phyloP scores from a whole-genome alignment of 2,113 vertebrate species.

The Ctenodactylus gundi region DNA sequence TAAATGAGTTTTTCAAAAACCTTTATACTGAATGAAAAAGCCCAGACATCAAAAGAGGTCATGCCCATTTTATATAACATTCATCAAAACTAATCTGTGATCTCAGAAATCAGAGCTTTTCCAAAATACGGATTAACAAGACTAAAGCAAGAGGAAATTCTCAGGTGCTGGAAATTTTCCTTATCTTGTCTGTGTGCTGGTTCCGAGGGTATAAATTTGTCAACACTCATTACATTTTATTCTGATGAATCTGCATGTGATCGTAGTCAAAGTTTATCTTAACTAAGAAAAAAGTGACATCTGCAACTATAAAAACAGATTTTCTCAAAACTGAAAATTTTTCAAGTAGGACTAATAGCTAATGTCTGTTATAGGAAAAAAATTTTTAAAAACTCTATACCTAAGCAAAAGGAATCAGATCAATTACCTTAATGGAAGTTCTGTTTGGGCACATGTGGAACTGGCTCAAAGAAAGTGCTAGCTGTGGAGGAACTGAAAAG shows the following conservation, averaged over 20 bases:
- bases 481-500: no score
- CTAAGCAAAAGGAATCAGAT: background rate
- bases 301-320: background rate
- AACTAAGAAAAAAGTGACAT: background rate
- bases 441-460: background rate
- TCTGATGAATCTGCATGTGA: background rate
- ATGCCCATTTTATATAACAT: background rate
- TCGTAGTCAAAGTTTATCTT: background rate
- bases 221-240: background rate
- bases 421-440: background rate
- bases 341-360: background rate
- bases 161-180: background rate
- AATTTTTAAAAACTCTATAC: background rate
- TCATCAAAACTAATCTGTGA: background rate
- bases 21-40: background rate
- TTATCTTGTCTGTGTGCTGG: background rate
- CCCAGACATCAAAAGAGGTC: background rate
- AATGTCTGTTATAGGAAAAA: background rate
- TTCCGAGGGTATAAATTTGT: background rate
- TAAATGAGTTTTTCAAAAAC: background rate
- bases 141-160: background rate
- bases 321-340: background rate
- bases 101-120: background rate
- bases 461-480: background rate
- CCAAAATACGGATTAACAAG: background rate